Conservation (phyloP, 1,140 invertebrate genomes). For the Sinella curviseta region DNA sequence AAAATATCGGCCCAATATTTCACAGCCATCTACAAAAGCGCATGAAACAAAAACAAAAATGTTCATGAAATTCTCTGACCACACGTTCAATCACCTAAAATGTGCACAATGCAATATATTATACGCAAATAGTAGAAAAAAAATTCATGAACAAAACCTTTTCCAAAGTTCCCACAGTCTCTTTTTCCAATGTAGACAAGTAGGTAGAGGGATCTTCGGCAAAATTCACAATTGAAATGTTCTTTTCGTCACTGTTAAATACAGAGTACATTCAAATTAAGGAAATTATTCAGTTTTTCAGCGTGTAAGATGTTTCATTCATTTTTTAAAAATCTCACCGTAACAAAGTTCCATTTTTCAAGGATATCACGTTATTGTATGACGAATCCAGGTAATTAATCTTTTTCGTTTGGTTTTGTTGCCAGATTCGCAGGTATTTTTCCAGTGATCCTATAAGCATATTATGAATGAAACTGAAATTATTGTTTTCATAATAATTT, state of each 20-base stretch:
- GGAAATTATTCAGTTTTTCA: too few species aligned
- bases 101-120: too few species aligned
- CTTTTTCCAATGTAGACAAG: not conserved
- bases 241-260: not conserved
- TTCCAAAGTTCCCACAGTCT: not conserved
- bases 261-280: too few species aligned
- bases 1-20: not conserved
- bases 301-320: too few species aligned
- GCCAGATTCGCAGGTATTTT: not conserved
- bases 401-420: not conserved
- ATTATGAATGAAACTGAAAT: not conserved
- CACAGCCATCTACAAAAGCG: not conserved
- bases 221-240: not conserved
- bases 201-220: not conserved
- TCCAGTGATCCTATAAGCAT: not conserved
- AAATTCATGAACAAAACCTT: not conserved
- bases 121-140: too few species aligned
- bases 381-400: not conserved
- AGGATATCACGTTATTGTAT: not conserved
- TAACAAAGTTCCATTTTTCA: not conserved
- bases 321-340: not conserved
- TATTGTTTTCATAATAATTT: not conserved
- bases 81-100: too few species aligned
- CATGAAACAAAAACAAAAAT: not conserved
- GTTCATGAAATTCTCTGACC: too few species aligned